These are phyloP conservation scores for Slavum lentiscoides DNA, from an alignment of 2,888 invertebrate species.

Conservation along the genomic window DNA sequence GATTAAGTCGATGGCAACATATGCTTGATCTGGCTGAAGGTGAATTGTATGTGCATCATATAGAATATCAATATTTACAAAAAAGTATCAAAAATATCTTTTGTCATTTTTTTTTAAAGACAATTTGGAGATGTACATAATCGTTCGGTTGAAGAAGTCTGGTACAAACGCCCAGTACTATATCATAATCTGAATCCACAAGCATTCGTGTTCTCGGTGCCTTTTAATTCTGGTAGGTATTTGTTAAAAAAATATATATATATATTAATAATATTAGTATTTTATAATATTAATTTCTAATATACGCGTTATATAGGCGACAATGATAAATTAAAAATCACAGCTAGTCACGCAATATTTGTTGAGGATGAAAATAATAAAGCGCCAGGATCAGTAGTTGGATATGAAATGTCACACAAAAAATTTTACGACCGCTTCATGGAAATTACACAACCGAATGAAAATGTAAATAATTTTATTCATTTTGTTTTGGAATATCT, in stretches of 20 bases:
- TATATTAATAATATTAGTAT: no score
- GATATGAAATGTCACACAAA: constrained; percentile 79
- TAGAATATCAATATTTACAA: neutral
- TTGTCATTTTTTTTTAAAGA: constrained; percentile 13
- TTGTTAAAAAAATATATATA: neutral
- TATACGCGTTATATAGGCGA: constrained; percentile 25
- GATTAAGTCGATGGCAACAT: constrained; percentile 85
- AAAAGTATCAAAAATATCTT: neutral
- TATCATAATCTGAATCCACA: constrained; percentile 78
- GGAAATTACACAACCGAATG: constrained; percentile 67
- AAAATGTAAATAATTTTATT: constrained; percentile 46
- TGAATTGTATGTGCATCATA: constrained; percentile 40
- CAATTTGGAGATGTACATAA: constrained; percentile 70
- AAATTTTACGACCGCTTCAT: constrained; percentile 72
- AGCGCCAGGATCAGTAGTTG: constrained; percentile 87
- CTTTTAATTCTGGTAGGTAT: constrained; percentile 60
- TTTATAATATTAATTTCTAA: neutral
- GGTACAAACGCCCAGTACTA: constrained; percentile 88
- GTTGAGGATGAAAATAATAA: constrained; percentile 74
- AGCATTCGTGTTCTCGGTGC: constrained; percentile 76
- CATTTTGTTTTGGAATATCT: neutral
- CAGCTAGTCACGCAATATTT: constrained; percentile 82
- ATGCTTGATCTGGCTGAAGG: constrained; percentile 59
- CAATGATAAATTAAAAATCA: constrained; percentile 64
- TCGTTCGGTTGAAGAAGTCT: constrained; percentile 82